Percentiles rank a stretch among this genome's conserved stretches.
Evolutionary conservation across 2,113 vertebrate genomes (phyloP).

Genomic region (Lasiurus borealis): DNA sequence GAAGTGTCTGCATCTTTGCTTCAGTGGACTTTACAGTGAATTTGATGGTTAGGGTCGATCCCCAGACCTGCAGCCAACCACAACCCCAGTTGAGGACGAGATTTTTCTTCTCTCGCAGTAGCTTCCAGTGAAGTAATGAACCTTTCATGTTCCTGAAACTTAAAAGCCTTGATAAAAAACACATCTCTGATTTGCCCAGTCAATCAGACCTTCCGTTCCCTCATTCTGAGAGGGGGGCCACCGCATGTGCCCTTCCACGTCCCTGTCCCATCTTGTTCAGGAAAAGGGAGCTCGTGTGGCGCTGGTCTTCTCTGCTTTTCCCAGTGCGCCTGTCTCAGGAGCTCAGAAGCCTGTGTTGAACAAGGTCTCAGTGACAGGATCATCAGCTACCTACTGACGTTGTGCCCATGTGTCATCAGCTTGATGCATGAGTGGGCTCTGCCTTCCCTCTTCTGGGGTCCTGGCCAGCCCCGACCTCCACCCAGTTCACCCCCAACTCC

Average conservation of each 20-base stretch:
- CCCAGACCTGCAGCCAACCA: not conserved
- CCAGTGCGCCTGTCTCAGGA: fast-evolving
- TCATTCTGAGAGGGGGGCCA: too few species aligned
- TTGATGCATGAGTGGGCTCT: not conserved
- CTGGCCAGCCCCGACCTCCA: too few species aligned
- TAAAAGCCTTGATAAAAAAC: not conserved
- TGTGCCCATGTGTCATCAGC: not conserved
- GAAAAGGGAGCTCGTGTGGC: not conserved
- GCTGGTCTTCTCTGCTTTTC: not conserved
- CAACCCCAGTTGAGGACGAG: not conserved
- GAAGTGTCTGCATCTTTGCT: fast-evolving
- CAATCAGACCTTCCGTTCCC: not conserved
- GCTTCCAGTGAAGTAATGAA: fast-evolving
- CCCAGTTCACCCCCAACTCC: not conserved
- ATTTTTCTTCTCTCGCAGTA: fast-evolving
- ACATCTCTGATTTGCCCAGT: not conserved
- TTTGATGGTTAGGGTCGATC: not conserved
- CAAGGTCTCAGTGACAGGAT: not conserved
- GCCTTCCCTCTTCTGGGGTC: not conserved
- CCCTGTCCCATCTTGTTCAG: fast-evolving
- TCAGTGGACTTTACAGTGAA: not conserved
- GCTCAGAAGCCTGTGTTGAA: not conserved
- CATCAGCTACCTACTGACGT: not conserved
- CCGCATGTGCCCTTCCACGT: fast-evolving
- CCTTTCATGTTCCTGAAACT: not conserved